Base-by-base conservation (phyloP, 2,797 vertebrate species). In the Eutrigla gurnardus region DNA sequence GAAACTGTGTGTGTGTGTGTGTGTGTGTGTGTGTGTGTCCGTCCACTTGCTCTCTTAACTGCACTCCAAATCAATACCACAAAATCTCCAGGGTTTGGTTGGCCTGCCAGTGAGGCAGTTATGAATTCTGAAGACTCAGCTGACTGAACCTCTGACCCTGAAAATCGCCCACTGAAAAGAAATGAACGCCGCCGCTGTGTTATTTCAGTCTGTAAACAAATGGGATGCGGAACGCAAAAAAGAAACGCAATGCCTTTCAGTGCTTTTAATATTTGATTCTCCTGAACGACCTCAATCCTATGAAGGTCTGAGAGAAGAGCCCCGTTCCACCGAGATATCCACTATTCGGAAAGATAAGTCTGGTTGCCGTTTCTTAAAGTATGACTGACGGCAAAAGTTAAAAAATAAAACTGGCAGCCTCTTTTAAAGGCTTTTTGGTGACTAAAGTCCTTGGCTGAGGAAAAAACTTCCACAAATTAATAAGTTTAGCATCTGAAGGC, bases 81-180 rank as follows among this genome's bases (percentile, higher is more conserved):
- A 84, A 81, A 87, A 89, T 91, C 89, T 87, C 86, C 73, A 74
- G 77, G 78, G 85, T 80, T 89, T 86, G 82, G 85, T 76, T 81
- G 74, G 67, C 73, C 80, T 78, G 73, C 83, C 66, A 74, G 67
- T 89, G 89, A 88, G 85, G 88, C 89, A 81, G 84, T 91, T 92
- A 91, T 92, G 84, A 90, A 91, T 92, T 89, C 85, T 89, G 86
- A 88, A 88, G 80, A 86, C 89, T 89, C 87, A 82, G 88, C 84
- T 88, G 88, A 89, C 85, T 91, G 87, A 92, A 89, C 88, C 89
- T 79, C 78, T 89, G 92, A 93, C 91, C 91, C 89, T 89, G 83
- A 89, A 89, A 91, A 91, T 86, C 60, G 9, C 75, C 78, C 75
- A 55, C 79, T 82, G 79, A 87, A 88, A 86, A 87, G 80, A 90